These are phyloP conservation scores for Zhuqinia jingwanae DNA, from an alignment of 2,888 invertebrate genomes.

Conservation along the genomic window DNA sequence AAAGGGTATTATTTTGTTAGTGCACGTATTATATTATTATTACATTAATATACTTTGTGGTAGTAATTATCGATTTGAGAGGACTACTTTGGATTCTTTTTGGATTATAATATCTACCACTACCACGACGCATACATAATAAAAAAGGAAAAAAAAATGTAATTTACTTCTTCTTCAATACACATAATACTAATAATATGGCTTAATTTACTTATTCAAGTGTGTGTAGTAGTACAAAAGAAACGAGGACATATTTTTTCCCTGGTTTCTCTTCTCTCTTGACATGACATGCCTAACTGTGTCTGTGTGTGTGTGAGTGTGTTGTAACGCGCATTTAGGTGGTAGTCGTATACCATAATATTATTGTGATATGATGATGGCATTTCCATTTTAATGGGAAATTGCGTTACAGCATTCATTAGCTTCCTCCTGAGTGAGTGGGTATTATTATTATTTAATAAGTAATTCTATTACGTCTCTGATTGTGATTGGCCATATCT, in stretches of 20 bases:
- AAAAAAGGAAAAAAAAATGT: slow-evolving; percentile 21
- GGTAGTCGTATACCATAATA: not conserved
- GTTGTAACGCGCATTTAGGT: not conserved
- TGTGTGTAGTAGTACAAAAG: too few species aligned
- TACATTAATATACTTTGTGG: slow-evolving; percentile 19
- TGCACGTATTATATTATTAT: too few species aligned
- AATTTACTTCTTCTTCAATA: slow-evolving; percentile 41
- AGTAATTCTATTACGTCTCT: slow-evolving; percentile 43
- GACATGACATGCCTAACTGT: not conserved
- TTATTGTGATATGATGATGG: slow-evolving; percentile 22
- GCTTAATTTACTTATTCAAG: not conserved
- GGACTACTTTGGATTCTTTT: slow-evolving; percentile 16
- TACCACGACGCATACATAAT: not conserved
- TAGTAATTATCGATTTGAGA: slow-evolving; percentile 52
- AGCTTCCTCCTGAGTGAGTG: not conserved
- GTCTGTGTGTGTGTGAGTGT: not conserved
- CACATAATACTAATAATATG: slow-evolving; percentile 1
- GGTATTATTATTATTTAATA: slow-evolving; percentile 36
- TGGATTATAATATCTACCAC: slow-evolving; percentile 43
- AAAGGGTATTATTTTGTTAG: slow-evolving; percentile 4
- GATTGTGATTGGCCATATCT: slow-evolving; percentile 47
- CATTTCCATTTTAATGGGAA: not conserved
- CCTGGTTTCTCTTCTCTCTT: not conserved
- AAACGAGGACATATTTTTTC: slow-evolving; percentile 1
- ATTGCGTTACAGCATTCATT: slow-evolving; percentile 19